These are phyloP conservation scores for Otus scops DNA, from an alignment of 2,797 vertebrate genomes.

Conservation along the genomic window DNA sequence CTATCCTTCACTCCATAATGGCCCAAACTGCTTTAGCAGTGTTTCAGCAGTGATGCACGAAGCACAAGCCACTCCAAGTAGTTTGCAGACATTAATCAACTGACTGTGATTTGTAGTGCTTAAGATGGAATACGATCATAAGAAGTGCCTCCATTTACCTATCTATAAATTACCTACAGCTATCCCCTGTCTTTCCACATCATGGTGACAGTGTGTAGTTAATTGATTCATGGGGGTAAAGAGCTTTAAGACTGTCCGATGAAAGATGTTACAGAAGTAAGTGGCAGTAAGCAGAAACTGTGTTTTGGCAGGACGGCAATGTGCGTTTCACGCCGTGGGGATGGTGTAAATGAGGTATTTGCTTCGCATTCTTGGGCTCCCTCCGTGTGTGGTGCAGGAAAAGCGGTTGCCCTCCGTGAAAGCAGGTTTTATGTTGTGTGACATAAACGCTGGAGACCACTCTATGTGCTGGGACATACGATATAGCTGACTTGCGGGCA, in stretches of 20 bases:
- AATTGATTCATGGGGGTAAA: not conserved
- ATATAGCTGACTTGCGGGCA: conserved; percentile 35
- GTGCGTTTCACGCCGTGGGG: not conserved
- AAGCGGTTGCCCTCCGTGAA: not conserved
- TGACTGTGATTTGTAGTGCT: not conserved
- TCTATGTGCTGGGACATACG: not conserved
- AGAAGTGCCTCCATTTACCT: not conserved
- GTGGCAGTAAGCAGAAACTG: not conserved
- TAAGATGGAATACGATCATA: not conserved
- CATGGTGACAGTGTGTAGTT: not conserved
- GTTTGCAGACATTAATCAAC: not conserved
- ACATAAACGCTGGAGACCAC: not conserved
- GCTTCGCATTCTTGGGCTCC: not conserved
- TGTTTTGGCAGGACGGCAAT: not conserved
- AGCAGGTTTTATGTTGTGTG: conserved; percentile 38
- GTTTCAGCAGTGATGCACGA: not conserved
- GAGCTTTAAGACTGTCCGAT: not conserved
- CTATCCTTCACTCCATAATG: not conserved
- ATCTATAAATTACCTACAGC: conserved; percentile 15
- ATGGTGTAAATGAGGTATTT: conserved; percentile 42
- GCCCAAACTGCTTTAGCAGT: not conserved
- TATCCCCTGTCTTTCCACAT: not conserved
- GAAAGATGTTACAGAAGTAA: not conserved
- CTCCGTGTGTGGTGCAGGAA: conserved; percentile 28
- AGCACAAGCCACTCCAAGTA: not conserved